Conservation (phyloP, 2,797 vertebrate species). For the Glyptemys insculpta region DNA sequence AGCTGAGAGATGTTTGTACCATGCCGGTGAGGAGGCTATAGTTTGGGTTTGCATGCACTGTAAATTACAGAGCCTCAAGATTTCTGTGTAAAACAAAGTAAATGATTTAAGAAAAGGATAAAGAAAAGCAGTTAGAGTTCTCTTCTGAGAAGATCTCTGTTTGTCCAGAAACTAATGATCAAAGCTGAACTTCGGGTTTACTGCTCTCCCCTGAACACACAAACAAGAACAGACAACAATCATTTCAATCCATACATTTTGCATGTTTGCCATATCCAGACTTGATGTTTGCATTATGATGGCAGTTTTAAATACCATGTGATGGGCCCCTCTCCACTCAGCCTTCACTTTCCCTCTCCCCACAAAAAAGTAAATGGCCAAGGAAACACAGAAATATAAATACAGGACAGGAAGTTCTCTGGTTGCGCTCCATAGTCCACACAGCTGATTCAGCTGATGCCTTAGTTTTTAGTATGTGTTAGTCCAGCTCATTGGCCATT, state of each 20-base stretch:
- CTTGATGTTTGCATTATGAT: background rate
- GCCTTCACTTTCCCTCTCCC: background rate
- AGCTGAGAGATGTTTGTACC: background rate
- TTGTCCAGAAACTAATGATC: accelerated
- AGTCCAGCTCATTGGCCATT: slow-evolving; percentile 54
- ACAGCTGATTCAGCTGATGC: accelerated
- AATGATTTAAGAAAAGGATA: background rate
- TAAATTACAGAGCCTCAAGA: background rate
- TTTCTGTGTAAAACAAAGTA: background rate
- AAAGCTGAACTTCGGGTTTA: background rate
- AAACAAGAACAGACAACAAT: background rate
- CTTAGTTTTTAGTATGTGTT: accelerated
- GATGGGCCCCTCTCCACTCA: background rate
- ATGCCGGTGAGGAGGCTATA: background rate
- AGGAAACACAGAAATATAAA: slow-evolving; percentile 35
- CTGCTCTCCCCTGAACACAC: accelerated
- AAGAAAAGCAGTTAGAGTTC: background rate
- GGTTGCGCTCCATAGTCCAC: accelerated
- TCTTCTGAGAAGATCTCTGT: background rate
- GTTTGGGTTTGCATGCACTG: background rate
- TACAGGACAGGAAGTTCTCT: slow-evolving; percentile 21
- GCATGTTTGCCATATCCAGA: background rate
- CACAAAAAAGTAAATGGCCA: background rate
- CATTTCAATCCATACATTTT: background rate
- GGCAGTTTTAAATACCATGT: background rate